Base-by-base conservation (phyloP, 1,140 invertebrate species). In the Globodera rostochiensis region DNA sequence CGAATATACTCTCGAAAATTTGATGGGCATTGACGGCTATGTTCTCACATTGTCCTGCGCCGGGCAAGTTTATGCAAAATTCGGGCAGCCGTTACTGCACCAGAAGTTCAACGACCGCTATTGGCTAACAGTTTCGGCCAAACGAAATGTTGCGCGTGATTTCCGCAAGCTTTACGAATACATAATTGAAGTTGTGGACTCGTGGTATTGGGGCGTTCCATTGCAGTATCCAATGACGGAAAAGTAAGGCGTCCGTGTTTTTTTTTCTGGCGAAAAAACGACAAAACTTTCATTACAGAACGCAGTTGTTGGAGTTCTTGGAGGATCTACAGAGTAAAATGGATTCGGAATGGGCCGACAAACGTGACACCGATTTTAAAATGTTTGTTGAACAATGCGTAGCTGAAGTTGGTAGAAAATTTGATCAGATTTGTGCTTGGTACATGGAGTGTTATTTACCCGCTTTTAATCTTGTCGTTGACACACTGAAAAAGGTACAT, bases 101-200 rank as follows among this genome's bases (percentile, higher is more conserved):
- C 66, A 82, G 49, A 8, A 49, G 21, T 49, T 21, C 70, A 21
- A 64, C 45, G 64, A 53, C 36, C 77, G 77, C n/a, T 76, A 76
- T 69, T 45, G 57, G 6, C 53, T 46, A 46, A 36, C 21, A 19
- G 45, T 60, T 1, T 36, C 57, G 21, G 36, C 19, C 45, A n/a
- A 64, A 50, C 36, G 21, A 50, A 67, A 9, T 19, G 60, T 25
- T 70, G 49, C 47, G 45, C 21, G 60, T 3, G 64, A 82, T 64
- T 82, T 82, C 64, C 69, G 79, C 50, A 60, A 74, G 46, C 77
- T 81, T 50, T 82, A 80, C 57, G 81, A 82, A 46, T 82, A 80
- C 73, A 70, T 80, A 47, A 64, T 82, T 13, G 81, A 82, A 46
- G 81, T 82, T 47, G 67, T 82, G 21, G 79, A 82, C 57, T 71